A percentile compares a stretch with the other conserved stretches of the same genome.
Evolutionary conservation across 1,140 invertebrate species (phyloP).

Genomic region (Trichogramma pretiosum): DNA sequence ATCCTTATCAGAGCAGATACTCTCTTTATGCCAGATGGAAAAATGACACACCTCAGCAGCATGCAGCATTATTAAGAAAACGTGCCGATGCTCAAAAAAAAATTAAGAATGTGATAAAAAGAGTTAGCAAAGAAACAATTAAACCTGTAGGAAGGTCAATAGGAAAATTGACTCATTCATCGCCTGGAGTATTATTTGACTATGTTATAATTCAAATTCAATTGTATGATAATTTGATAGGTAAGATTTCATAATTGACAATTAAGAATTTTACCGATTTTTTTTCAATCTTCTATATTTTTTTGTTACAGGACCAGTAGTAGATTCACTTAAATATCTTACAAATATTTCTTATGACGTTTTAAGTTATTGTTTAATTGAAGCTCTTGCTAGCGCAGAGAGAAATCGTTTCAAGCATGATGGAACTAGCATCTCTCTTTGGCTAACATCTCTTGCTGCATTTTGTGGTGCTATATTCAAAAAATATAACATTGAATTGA

Average conservation of each 20-base stretch:
- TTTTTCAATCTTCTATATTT: conserved; percentile 29
- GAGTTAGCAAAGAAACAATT: conserved; percentile 96
- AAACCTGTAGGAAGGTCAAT: conserved; percentile 92
- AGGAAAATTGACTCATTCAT: conserved; percentile 93
- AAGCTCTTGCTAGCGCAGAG: conserved; percentile 72
- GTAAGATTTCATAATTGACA: conserved; percentile 26
- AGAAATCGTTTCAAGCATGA: conserved; percentile 76
- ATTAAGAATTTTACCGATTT: conserved; percentile 4
- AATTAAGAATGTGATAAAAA: conserved; percentile 94
- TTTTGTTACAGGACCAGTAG: conserved; percentile 63
- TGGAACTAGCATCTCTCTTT: conserved; percentile 87
- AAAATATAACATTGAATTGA: conserved; percentile 94
- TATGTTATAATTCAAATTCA: conserved; percentile 91
- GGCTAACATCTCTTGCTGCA: conserved; percentile 88
- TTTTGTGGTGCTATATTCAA: conserved; percentile 95
- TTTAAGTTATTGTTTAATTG: conserved; percentile 89
- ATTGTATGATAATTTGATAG: conserved; percentile 93
- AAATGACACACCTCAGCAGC: conserved; percentile 71
- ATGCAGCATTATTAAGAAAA: conserved; percentile 73
- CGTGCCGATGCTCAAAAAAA: conserved; percentile 80
- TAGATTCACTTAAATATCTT: conserved; percentile 95
- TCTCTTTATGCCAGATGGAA: conserved; percentile 92
- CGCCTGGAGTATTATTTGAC: conserved; percentile 91
- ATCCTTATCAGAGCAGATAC: conserved; percentile 88
- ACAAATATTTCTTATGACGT: conserved; percentile 95